Conservation (phyloP, 1,140 invertebrate genomes). For the Drosophila guanche region DNA sequence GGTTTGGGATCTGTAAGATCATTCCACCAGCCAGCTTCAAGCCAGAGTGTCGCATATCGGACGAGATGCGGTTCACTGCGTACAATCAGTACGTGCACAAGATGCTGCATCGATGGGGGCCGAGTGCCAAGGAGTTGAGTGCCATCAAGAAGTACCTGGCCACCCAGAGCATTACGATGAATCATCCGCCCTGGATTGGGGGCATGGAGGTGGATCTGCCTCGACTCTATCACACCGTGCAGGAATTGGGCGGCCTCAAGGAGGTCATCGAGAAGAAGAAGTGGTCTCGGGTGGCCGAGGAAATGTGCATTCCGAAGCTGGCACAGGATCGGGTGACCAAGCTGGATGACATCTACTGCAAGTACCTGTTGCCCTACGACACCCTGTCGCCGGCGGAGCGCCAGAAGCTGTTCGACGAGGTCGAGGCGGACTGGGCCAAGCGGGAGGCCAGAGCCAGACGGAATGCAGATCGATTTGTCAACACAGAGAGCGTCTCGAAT, state of each 20-base stretch:
- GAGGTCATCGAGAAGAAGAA: slow-evolving; percentile 95
- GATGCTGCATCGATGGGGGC: slow-evolving; percentile 94
- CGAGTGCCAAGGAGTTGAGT: slow-evolving; percentile 93
- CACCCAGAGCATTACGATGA: slow-evolving; percentile 90
- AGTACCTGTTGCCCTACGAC: slow-evolving; percentile 96
- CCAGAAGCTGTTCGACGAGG: slow-evolving; percentile 88
- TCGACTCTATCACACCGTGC: slow-evolving; percentile 93
- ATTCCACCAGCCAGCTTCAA: slow-evolving; percentile 94
- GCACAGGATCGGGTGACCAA: slow-evolving; percentile 93
- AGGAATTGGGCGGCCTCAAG: slow-evolving; percentile 93
- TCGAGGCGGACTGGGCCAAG: slow-evolving; percentile 90
- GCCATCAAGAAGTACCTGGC: slow-evolving; percentile 93
- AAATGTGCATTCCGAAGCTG: slow-evolving; percentile 93
- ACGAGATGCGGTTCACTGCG: slow-evolving; percentile 94
- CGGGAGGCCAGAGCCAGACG: slow-evolving; percentile 84
- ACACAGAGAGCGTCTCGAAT: slow-evolving; percentile 84
- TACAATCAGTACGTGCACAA: slow-evolving; percentile 96
- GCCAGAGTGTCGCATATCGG: slow-evolving; percentile 93
- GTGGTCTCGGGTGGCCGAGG: slow-evolving; percentile 94
- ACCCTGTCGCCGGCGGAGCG: slow-evolving; percentile 91
- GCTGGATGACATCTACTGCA: slow-evolving; percentile 96
- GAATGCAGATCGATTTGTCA: slow-evolving; percentile 85
- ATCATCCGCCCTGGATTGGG: slow-evolving; percentile 91
- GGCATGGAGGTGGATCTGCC: slow-evolving; percentile 96
- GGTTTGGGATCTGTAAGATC: slow-evolving; percentile 94